These are phyloP conservation scores for Ianthella basta DNA, from an alignment of 37 sponge, comb jelly and placozoan species.

Conservation along the genomic window DNA sequence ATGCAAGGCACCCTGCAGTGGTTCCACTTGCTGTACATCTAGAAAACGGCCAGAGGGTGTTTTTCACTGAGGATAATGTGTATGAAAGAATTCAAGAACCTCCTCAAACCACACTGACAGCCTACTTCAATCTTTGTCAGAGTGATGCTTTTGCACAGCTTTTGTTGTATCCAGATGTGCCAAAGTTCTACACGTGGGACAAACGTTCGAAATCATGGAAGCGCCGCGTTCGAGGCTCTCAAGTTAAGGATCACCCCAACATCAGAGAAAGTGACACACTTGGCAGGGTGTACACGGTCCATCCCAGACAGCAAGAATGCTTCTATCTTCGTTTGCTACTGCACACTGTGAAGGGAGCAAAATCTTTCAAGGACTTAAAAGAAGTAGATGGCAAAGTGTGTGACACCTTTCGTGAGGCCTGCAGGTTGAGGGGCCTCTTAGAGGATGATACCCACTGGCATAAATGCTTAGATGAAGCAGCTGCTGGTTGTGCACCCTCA, in stretches of 20 bases:
- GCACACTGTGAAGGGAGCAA: conserved; percentile 44
- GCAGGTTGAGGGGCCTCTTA: conserved; percentile 41
- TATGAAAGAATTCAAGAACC: not conserved
- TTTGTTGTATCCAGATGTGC: conserved; percentile 41
- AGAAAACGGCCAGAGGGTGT: conserved; percentile 41
- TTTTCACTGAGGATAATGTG: conserved; percentile 47
- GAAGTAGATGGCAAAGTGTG: conserved; percentile 31
- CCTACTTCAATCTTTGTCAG: conserved; percentile 42
- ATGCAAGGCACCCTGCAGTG: conserved; percentile 49
- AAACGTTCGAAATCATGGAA: conserved; percentile 24
- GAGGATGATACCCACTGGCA: conserved; percentile 57
- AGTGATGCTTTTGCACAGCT: conserved; percentile 43
- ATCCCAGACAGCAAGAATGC: conserved; percentile 40
- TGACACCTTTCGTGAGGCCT: conserved; percentile 52
- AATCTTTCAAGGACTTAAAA: conserved; percentile 23
- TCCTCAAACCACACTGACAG: conserved; percentile 53
- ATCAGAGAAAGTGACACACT: conserved; percentile 36
- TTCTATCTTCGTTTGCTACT: conserved; percentile 57
- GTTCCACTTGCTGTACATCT: conserved; percentile 50
- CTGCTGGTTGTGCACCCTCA: not conserved
- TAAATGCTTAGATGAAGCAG: conserved; percentile 46
- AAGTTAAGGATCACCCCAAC: conserved; percentile 4
- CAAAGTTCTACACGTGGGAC: conserved; percentile 47
- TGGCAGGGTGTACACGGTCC: conserved; percentile 44
- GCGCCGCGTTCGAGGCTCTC: conserved; percentile 41